phyloP scores from a whole-genome alignment of 2,797 vertebrate species.

The Rhincodon typus region DNA sequence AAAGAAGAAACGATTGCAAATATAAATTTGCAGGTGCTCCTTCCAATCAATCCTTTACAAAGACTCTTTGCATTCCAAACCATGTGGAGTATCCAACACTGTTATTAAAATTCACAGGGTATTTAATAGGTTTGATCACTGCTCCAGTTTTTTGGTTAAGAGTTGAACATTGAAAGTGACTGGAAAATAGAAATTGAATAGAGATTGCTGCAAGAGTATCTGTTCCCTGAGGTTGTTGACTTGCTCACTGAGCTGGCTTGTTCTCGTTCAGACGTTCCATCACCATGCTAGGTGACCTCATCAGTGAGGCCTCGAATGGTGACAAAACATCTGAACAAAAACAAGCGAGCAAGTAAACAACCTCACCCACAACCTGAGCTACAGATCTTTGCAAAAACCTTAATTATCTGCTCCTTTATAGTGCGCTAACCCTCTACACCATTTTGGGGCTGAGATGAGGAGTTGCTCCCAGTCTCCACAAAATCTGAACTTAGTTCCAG shows the following conservation, averaged over 20 bases:
- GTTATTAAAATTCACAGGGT: background rate
- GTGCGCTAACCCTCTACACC: background rate
- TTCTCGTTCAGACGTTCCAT: too few species aligned
- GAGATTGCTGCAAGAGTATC: background rate
- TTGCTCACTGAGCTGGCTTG: too few species aligned
- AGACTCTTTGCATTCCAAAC: background rate
- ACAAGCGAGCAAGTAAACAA: too few species aligned
- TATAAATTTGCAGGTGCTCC: background rate
- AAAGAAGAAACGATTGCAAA: conserved; percentile 29
- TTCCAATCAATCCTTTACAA: background rate
- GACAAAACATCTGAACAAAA: too few species aligned
- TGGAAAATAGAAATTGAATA: background rate
- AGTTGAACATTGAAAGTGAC: background rate
- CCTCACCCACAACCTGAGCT: too few species aligned
- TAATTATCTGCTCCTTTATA: background rate
- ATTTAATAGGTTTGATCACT: background rate
- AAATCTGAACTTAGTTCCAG: background rate
- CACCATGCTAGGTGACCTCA: too few species aligned
- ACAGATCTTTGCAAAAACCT: too few species aligned
- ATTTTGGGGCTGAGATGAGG: background rate
- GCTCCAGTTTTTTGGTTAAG: background rate
- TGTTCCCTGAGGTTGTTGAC: background rate
- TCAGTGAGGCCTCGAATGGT: too few species aligned
- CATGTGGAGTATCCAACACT: too few species aligned
- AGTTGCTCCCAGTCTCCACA: background rate